Percentiles rank a stretch among this genome's conserved stretches.
phyloP scores from a whole-genome alignment of 2,113 vertebrate genomes.

The Pampusana beccarii region DNA sequence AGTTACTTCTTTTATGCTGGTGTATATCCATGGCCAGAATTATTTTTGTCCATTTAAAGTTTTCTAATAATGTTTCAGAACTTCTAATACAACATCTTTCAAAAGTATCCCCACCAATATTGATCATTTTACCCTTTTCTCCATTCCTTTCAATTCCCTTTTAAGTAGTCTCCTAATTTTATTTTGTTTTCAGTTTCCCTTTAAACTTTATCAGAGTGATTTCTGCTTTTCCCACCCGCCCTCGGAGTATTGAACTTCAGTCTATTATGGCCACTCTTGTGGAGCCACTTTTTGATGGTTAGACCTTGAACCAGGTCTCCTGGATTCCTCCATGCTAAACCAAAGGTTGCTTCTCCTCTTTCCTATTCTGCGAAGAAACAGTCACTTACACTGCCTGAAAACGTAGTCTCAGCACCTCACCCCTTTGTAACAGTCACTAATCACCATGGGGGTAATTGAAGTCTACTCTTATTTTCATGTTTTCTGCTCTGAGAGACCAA shows the following conservation, averaged over 20 bases:
- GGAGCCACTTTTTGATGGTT: background rate
- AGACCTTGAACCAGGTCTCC: background rate
- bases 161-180: background rate
- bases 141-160: constrained; percentile 20
- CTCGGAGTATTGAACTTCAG: background rate
- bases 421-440: background rate
- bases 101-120: constrained; percentile 9
- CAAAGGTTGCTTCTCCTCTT: background rate
- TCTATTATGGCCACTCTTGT: background rate
- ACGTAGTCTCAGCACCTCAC: background rate
- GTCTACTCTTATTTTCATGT: background rate
- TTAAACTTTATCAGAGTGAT: constrained; percentile 17
- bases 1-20: background rate
- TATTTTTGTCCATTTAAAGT: constrained; percentile 16
- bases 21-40: background rate
- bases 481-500: background rate
- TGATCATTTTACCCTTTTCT: background rate
- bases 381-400: background rate
- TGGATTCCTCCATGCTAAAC: background rate
- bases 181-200: background rate
- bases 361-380: background rate
- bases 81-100: background rate
- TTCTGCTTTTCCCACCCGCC: background rate
- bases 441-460: background rate
- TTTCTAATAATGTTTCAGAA: background rate